A percentile compares a stretch with the other conserved stretches of the same genome.
phyloP scores from a whole-genome alignment of 1,140 invertebrate genomes.

The Temnothorax nylanderi region DNA sequence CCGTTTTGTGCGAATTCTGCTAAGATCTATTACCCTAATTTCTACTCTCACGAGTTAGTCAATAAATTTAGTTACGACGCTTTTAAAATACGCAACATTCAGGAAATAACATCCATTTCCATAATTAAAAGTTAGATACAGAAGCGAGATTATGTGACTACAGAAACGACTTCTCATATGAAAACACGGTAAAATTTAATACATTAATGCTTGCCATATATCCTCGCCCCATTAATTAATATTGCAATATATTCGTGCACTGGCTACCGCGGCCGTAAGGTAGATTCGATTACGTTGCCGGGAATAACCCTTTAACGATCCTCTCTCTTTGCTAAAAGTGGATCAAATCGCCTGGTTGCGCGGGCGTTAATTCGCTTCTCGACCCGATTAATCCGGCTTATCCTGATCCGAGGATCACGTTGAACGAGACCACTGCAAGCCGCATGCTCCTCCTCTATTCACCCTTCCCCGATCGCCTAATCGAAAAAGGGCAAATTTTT shows the following conservation, averaged over 20 bases:
- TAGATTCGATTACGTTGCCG: constrained; percentile 39
- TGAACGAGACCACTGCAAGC: constrained; percentile 72
- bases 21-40: neutral
- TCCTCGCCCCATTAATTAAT: constrained; percentile 19
- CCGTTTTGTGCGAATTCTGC: neutral
- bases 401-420: constrained; percentile 54
- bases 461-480: constrained; percentile 15
- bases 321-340: constrained; percentile 45
- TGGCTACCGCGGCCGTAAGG: constrained; percentile 7
- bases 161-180: neutral
- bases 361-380: constrained; percentile 57
- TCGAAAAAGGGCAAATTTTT: constrained; percentile 54
- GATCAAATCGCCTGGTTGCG: constrained; percentile 43
- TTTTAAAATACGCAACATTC: neutral
- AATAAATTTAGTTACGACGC: neutral
- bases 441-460: constrained; percentile 61
- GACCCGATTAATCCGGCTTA: constrained; percentile 65
- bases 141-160: neutral
- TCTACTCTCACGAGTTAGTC: neutral
- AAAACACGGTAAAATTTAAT: neutral
- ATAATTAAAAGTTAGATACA: neutral
- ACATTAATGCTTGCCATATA: neutral
- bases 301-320: constrained; percentile 34
- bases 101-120: neutral
- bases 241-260: neutral